Percentiles rank a stretch among this genome's conserved stretches.
Conservation (phyloP, 2,888 invertebrate species). For the Lysandra bellargus region DNA sequence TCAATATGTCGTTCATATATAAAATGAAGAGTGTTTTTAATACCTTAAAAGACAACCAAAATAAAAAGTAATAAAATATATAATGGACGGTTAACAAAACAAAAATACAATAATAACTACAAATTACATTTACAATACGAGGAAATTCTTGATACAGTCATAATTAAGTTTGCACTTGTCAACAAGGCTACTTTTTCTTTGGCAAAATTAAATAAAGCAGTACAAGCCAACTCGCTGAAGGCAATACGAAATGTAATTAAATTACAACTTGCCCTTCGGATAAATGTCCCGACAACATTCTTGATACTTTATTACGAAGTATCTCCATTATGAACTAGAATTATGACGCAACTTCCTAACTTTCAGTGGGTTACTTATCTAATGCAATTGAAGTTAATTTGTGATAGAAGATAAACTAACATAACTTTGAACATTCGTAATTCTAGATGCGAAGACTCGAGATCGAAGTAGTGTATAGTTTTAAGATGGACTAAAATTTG, state of each 20-base stretch:
- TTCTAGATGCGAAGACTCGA: neutral
- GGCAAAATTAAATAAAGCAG: constrained; percentile 5
- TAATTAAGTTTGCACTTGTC: constrained; percentile 1
- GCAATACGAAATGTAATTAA: constrained; percentile 8
- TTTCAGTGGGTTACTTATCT: constrained; percentile 6
- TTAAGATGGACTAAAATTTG: neutral
- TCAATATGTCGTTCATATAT: too few relatives aligned
- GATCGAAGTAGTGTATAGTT: neutral
- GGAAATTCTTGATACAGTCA: neutral
- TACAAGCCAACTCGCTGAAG: neutral
- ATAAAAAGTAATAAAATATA: too few relatives aligned
- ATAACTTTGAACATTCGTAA: constrained; percentile 10
- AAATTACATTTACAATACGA: neutral
- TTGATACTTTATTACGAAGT: constrained; percentile 25
- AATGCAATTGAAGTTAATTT: constrained; percentile 12
- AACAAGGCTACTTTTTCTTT: neutral
- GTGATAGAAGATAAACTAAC: constrained; percentile 11
- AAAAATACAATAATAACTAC: neutral
- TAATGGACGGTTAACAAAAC: neutral
- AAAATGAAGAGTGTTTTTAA: too few relatives aligned
- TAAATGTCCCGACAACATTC: constrained; percentile 14
- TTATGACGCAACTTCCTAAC: constrained; percentile 14
- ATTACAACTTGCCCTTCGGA: constrained; percentile 10
- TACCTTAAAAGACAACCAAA: too few relatives aligned
- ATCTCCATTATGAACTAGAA: constrained; percentile 14